These are phyloP conservation scores for Miltochrista miniata DNA, from an alignment of 2,888 invertebrate species.

Conservation along the genomic window DNA sequence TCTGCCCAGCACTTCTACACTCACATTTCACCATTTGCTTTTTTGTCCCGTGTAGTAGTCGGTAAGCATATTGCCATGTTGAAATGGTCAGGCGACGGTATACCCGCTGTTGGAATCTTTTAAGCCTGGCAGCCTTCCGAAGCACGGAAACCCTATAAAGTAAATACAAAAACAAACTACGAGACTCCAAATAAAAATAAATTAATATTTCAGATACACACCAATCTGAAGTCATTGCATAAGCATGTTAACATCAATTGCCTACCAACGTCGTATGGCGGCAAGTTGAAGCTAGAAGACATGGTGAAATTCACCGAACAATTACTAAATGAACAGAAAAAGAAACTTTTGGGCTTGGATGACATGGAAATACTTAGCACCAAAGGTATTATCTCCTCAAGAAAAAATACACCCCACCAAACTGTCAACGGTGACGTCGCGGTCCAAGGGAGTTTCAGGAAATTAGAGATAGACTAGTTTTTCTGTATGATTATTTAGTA, in stretches of 20 bases:
- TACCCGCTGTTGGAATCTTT: no score
- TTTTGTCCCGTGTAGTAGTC: no score
- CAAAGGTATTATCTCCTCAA: slow-evolving; percentile 74
- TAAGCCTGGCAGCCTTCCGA: no score
- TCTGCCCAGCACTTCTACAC: no score
- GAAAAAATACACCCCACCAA: slow-evolving; percentile 48
- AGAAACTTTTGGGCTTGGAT: slow-evolving; percentile 84
- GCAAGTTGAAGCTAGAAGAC: slow-evolving; percentile 86
- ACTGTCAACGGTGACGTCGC: slow-evolving; percentile 56
- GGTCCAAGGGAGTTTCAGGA: slow-evolving; percentile 86
- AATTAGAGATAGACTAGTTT: slow-evolving; percentile 86
- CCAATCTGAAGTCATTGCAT: slow-evolving; percentile 83
- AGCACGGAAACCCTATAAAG: no score
- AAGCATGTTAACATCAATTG: slow-evolving; percentile 84
- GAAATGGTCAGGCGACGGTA: no score
- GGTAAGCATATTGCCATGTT: no score
- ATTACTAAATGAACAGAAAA: slow-evolving; percentile 84
- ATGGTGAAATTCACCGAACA: slow-evolving; percentile 88
- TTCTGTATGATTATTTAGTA: background rate
- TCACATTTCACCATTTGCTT: no score
- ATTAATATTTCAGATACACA: slow-evolving; percentile 76
- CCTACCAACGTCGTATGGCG: slow-evolving; percentile 89
- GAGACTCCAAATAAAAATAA: no score
- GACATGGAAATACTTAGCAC: slow-evolving; percentile 86
- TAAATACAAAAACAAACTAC: no score